These are phyloP conservation scores for Meleagris gallopavo DNA, from an alignment of 2,113 vertebrate genomes.

Conservation along the genomic window DNA sequence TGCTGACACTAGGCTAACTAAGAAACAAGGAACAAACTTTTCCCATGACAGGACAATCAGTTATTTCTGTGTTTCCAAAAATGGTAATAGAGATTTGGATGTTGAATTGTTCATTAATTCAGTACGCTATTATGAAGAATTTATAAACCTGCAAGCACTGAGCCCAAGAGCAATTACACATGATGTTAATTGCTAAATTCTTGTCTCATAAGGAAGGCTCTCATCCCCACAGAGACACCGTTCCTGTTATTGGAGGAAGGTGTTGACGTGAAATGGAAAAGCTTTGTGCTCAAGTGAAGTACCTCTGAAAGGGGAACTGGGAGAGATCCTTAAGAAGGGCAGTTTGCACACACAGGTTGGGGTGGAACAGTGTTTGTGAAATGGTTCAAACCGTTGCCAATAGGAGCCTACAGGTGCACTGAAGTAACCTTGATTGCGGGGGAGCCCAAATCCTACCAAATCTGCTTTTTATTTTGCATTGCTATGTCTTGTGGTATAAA, in stretches of 20 bases:
- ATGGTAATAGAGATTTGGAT: background rate
- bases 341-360: background rate
- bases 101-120: background rate
- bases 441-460: background rate
- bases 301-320: background rate
- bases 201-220: background rate
- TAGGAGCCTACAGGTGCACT: too few relatives aligned
- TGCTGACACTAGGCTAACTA: background rate
- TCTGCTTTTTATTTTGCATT: background rate
- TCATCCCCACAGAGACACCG: background rate
- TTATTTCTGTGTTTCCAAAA: background rate
- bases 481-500: background rate
- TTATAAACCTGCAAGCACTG: background rate
- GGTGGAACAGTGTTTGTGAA: background rate
- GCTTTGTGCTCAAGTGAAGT: background rate
- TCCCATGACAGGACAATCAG: background rate
- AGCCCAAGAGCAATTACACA: background rate
- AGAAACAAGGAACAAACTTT: background rate
- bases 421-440: fast-evolving
- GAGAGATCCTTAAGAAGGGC: background rate
- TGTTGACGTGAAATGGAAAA: background rate
- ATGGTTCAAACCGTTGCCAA: too few relatives aligned
- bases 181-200: background rate
- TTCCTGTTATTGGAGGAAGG: background rate
- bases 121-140: background rate